Base-by-base conservation (phyloP, 2,797 vertebrate genomes). In the Siniperca scherzeri region DNA sequence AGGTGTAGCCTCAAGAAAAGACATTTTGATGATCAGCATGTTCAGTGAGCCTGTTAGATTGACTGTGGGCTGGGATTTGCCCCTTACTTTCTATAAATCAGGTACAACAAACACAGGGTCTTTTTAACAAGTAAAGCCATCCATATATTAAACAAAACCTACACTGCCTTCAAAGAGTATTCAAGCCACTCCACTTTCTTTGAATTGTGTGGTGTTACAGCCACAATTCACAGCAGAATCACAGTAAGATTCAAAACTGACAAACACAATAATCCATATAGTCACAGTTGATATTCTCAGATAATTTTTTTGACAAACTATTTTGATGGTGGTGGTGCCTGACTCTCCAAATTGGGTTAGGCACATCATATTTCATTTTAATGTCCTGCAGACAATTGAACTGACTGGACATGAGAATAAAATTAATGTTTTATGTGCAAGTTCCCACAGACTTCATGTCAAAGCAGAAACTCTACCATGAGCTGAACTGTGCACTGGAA, bases 1-100 rank as follows among this genome's bases (percentile, higher is more conserved):
- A 77, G 65, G 33, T 70, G 57, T 13, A 82, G 60, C 66, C 67
- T 64, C 46, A 11, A 67, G 53, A 36, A 33, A 53, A 64, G 17
- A 44, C 4, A 57, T 52, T 70, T 70, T 62, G 52, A 33, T 1
- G 11, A 75, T 55, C 8, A n/a, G 11, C 21, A 44, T 44, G 61
- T 65, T 36, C 13, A 16, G 25, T 27, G 12, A 57, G 30, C 8
- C 13, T 50, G 36, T 64, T 48, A 3, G 36, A n/a, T 21, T 55
- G 30, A 65, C 2, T 42, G 38, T 44, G 22, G 19, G 33, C 70
- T 62, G 21, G 10, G 64, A 66, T 56, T 70, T 75, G 8, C 55
- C 6, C 38, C 1, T n/a, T 48, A 38, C 42, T 42, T 30, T 36
- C 19, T 46, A 50, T 36, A 7, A 40, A 67, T 21, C 40, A n/a